A percentile compares a stretch with the other conserved stretches of the same genome.
phyloP scores from a whole-genome alignment of 2,113 vertebrate species.

The Smithornis capensis region DNA sequence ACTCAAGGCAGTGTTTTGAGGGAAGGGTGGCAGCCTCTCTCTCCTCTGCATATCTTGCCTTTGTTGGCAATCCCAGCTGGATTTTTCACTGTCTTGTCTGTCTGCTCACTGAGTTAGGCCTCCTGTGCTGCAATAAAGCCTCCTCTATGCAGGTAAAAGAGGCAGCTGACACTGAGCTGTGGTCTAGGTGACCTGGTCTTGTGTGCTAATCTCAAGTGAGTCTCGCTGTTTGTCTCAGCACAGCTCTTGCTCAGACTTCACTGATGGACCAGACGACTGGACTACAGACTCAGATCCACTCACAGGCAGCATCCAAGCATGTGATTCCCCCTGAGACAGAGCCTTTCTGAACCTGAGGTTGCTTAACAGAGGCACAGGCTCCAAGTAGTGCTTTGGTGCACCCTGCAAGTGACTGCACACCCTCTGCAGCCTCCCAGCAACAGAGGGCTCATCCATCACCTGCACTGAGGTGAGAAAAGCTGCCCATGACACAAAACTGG shows the following conservation, averaged over 20 bases:
- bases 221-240: background rate
- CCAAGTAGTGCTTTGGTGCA: fast-evolving
- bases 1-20: background rate
- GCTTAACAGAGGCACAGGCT: background rate
- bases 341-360: background rate
- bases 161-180: background rate
- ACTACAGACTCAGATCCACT: fast-evolving
- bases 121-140: background rate
- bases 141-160: background rate
- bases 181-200: background rate
- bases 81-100: fast-evolving
- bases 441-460: background rate
- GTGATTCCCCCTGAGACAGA: background rate
- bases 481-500: background rate
- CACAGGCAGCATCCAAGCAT: background rate
- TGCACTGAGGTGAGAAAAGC: background rate
- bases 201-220: background rate
- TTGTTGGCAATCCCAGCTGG: background rate
- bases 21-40: background rate
- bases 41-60: background rate
- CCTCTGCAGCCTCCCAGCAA: background rate
- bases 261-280: background rate
- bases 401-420: background rate
- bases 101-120: background rate
- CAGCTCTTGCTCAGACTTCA: background rate